Evolutionary conservation across 2,888 invertebrate species (phyloP).

Genomic region (Polydrusus tereticollis): DNA sequence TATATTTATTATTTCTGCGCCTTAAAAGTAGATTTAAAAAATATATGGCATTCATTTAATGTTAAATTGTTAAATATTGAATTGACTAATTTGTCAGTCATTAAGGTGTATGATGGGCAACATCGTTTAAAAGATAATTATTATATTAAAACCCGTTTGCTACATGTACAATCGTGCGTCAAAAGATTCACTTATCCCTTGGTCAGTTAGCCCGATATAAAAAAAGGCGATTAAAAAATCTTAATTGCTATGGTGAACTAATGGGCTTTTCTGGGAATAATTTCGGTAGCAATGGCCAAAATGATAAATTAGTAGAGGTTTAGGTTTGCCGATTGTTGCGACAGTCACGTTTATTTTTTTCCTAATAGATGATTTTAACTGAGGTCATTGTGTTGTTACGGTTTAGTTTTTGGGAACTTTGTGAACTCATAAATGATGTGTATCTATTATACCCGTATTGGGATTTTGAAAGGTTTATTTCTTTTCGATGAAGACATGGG

Average conservation of each 20-base stretch:
- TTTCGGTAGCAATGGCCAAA: constrained; percentile 23
- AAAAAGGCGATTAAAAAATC: constrained; percentile 17
- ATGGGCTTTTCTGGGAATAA: constrained; percentile 33
- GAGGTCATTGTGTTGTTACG: not conserved
- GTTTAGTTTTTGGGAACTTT: not conserved
- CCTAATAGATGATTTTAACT: not conserved
- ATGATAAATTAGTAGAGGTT: constrained; percentile 19
- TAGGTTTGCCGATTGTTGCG: constrained; percentile 12
- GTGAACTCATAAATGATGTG: not conserved
- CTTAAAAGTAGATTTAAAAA: not conserved
- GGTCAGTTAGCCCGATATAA: constrained; percentile 24
- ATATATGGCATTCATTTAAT: not conserved
- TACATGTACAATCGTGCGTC: not conserved
- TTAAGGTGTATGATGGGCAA: not conserved
- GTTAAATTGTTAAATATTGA: not conserved
- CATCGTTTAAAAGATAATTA: constrained; percentile 15
- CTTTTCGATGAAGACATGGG: too few species aligned
- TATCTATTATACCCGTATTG: not conserved
- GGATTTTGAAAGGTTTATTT: too few species aligned
- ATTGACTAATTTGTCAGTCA: constrained; percentile 1
- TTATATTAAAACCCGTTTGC: not conserved
- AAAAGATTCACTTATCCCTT: constrained; percentile 8
- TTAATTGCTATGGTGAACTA: constrained; percentile 23
- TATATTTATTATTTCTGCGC: not conserved
- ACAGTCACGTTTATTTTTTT: constrained; percentile 13